Evolutionary conservation across 2,113 vertebrate genomes (phyloP).

Genomic region (Oreochromis tanganicae): DNA sequence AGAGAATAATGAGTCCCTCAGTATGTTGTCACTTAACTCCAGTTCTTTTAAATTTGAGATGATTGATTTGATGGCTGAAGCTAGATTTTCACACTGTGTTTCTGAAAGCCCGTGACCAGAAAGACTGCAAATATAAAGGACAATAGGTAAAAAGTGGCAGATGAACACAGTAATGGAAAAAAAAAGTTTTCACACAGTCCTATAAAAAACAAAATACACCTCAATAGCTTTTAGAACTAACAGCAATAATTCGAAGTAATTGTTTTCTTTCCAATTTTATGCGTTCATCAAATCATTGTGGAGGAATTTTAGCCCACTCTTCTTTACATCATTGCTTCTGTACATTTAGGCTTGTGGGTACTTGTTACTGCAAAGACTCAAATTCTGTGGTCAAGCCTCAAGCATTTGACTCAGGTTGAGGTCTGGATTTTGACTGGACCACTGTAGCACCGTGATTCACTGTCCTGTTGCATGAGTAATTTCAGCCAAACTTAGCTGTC

Average conservation of each 20-base stretch:
- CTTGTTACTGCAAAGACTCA: background rate
- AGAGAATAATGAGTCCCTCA: background rate
- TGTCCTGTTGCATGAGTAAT: background rate
- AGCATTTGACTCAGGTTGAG: background rate
- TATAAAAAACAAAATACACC: background rate
- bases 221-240: background rate
- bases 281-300: background rate
- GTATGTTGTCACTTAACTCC: background rate
- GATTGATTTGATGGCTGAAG: background rate
- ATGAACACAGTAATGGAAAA: background rate
- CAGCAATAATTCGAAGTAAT: background rate
- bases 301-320: background rate
- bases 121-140: background rate
- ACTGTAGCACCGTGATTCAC: background rate
- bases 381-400: background rate
- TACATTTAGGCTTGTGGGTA: background rate
- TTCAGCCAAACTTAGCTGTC: background rate
- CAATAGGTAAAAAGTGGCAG: background rate
- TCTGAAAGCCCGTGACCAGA: accelerated
- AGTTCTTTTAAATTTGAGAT: background rate
- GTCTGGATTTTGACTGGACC: background rate
- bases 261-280: background rate
- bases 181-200: background rate
- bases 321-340: background rate
- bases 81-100: background rate